Evolutionary conservation across 92 coral and sea anemone species (phyloP).

Genomic region (Paragorgia papillata): DNA sequence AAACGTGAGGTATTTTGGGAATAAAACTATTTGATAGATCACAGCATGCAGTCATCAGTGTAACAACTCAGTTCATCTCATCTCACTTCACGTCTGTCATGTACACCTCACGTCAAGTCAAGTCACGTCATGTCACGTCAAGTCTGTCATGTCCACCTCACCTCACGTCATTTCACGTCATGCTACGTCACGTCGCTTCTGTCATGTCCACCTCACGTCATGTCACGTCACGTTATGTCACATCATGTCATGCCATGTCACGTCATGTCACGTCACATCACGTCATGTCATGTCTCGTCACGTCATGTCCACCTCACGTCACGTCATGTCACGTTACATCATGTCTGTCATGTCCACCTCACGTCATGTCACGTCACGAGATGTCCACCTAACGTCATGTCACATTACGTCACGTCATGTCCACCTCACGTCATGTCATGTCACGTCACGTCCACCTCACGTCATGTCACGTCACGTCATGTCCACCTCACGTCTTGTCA

Average conservation of each 20-base stretch:
- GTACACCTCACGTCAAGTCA: neutral
- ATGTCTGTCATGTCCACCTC: no score
- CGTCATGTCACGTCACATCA: no score
- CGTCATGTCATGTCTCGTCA: neutral
- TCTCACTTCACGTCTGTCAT: no score
- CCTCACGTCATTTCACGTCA: neutral
- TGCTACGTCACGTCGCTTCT: neutral
- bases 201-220: neutral
- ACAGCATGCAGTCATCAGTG: no score
- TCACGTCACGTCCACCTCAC: neutral
- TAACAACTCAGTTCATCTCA: no score
- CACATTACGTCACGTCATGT: neutral
- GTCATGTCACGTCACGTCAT: constrained; percentile 76
- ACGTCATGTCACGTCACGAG: constrained; percentile 70
- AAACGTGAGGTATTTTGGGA: neutral
- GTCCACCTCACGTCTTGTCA: neutral
- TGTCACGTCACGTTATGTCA: neutral
- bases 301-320: neutral
- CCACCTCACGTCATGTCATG: neutral
- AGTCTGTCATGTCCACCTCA: no score
- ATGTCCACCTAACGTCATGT: no score
- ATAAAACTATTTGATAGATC: no score
- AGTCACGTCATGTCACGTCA: neutral
- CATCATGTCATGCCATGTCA: neutral
- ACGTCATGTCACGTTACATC: neutral